Base-by-base conservation (phyloP, 2,113 vertebrate genomes). In the cat (Felis catus) region DNA sequence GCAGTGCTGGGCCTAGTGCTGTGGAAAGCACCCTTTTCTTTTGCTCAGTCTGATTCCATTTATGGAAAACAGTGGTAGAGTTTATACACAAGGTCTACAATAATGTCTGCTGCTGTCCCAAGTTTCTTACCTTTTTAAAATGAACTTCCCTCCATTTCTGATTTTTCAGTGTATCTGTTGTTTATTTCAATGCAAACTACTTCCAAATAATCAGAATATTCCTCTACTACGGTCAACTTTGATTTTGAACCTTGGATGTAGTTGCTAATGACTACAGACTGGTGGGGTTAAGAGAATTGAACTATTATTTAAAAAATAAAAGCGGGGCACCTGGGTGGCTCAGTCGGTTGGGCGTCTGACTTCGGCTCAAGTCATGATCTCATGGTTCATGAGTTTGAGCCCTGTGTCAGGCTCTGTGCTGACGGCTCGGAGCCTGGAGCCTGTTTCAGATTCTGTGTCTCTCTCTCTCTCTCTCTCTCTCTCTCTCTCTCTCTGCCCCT, bases 41-140 rank as follows among this genome's bases (percentile, higher is more conserved):
- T 89, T 25, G 53, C 23, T 39, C 0, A 0, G 5, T 81, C 95
- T 65, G 31, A 80, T 96, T 98, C 95, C 95, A 89, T 98, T 96
- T 97, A 87, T 95, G 96, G 97, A 61, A 97, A 97, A 93, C 33
- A 91, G 48, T 95, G 89, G 90, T 94, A 97, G 79, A n/a, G 76
- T 92, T 95, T 94, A 16, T 94, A 14, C 70, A 87, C 89, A 94
- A 89, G 85, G n/a, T 70, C 97, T 85, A 45, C 66, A 90, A 5
- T 92, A 10, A 29, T 71, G 92, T 88, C 73, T 78, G 41, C 58
- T 95, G 83, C 91, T 53, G 85, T 65, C 9, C 89, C 61, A 36
- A 7, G 61, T 85, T 66, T n/a, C 94, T n/a, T 66, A 21, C 27
- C 51, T 53, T 55, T 65, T 74, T 25, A 61, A 92, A 91, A 33